phyloP scores from a whole-genome alignment of 1,140 invertebrate species.

The Pseudomyrmex cubaensis region DNA sequence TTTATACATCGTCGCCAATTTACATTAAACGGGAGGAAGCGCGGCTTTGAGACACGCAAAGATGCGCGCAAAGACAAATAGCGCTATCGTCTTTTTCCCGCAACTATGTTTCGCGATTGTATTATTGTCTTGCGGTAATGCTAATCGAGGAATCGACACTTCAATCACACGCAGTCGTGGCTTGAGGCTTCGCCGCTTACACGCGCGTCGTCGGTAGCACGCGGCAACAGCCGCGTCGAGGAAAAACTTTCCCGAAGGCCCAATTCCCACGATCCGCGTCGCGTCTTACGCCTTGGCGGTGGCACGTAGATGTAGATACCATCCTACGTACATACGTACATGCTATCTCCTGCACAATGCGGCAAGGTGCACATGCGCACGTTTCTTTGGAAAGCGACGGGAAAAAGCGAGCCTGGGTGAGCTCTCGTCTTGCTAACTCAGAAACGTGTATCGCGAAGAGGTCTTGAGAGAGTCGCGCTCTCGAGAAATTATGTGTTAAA shows the following conservation, averaged over 20 bases:
- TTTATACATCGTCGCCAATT: background rate
- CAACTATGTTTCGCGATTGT: constrained; percentile 13
- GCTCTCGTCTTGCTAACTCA: background rate
- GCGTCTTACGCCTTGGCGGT: constrained; percentile 37
- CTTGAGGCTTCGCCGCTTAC: background rate
- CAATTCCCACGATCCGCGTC: constrained; percentile 73
- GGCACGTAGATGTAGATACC: constrained; percentile 14
- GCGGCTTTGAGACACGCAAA: background rate
- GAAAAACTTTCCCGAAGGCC: constrained; percentile 71
- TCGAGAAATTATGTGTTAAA: background rate
- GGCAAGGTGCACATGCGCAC: constrained; percentile 34
- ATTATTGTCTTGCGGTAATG: constrained; percentile 2
- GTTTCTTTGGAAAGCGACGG: constrained; percentile 44
- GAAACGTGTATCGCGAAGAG: constrained; percentile 15
- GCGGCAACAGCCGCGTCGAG: constrained; percentile 1
- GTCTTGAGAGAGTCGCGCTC: constrained; percentile 37
- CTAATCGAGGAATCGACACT: constrained; percentile 15
- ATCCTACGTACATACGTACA: constrained; percentile 39
- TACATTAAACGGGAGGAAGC: constrained; percentile 24
- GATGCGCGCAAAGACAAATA: constrained; percentile 31
- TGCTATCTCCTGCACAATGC: constrained; percentile 54
- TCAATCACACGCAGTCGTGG: background rate
- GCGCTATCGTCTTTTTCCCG: constrained; percentile 13
- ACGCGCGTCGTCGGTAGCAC: background rate
- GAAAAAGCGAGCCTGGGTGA: constrained; percentile 28